Evolutionary conservation across 2,113 vertebrate genomes (phyloP).

Genomic region (Myotis davidii): DNA sequence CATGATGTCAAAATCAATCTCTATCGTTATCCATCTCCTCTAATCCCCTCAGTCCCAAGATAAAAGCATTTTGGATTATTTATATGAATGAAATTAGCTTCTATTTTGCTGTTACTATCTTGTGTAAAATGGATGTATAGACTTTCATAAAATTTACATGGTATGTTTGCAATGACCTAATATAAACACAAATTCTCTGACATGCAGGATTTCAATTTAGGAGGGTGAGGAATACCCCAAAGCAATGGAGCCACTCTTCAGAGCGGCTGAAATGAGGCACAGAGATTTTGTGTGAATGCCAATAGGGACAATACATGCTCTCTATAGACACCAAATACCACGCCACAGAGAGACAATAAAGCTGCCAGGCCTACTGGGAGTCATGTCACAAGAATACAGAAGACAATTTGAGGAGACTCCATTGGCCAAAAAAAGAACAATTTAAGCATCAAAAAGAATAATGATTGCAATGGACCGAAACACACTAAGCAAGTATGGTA

Average conservation of each 20-base stretch:
- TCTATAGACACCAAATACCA: background rate
- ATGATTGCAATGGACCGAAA: background rate
- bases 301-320: background rate
- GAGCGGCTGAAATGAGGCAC: background rate
- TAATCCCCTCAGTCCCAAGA: background rate
- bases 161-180: background rate
- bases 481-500: background rate
- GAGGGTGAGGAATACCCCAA: background rate
- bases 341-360: background rate
- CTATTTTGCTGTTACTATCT: constrained; percentile 8
- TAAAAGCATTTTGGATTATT: constrained; percentile 31
- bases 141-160: constrained; percentile 24
- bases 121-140: background rate
- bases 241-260: background rate
- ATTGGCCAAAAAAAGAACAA: background rate
- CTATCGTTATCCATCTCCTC: background rate
- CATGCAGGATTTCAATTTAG: constrained; percentile 33
- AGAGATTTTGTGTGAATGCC: background rate
- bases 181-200: background rate
- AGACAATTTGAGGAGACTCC: background rate
- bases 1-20: constrained; percentile 6
- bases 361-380: background rate
- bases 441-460: background rate
- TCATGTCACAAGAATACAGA: background rate
- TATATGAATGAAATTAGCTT: background rate